These are phyloP conservation scores for Drosophila fungiperda DNA, from an alignment of 2,888 invertebrate species.

Conservation along the genomic window DNA sequence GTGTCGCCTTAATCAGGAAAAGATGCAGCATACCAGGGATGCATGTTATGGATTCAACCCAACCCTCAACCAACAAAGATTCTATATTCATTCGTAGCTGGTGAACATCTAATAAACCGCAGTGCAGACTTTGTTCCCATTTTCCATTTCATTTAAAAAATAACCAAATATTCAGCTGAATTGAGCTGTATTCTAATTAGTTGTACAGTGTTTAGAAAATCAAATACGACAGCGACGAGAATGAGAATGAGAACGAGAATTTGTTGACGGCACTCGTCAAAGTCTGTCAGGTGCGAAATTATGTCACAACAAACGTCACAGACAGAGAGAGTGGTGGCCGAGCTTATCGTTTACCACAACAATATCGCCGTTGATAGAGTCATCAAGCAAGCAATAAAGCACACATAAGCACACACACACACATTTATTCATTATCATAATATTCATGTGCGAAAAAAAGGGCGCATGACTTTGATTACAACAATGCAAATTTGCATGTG, in stretches of 20 bases:
- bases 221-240: constrained; percentile 13
- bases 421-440: neutral
- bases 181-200: constrained; percentile 19
- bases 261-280: constrained; percentile 4
- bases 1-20: no score
- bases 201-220: constrained; percentile 12
- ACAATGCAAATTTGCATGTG: constrained; percentile 26
- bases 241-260: neutral
- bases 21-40: no score
- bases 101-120: no score
- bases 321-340: neutral
- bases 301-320: constrained; percentile 46
- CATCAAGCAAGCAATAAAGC: constrained; percentile 26
- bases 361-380: constrained; percentile 47
- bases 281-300: constrained; percentile 59
- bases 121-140: neutral
- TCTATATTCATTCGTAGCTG: no score
- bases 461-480: constrained; percentile 70
- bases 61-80: no score
- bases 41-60: no score
- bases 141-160: neutral
- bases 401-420: constrained; percentile 9
- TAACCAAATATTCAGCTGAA: neutral
- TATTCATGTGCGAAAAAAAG: constrained; percentile 26
- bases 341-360: constrained; percentile 48